A percentile compares a stretch with the other conserved stretches of the same genome.
phyloP scores from a whole-genome alignment of 2,113 vertebrate species.

The Puntigrus tetrazona region DNA sequence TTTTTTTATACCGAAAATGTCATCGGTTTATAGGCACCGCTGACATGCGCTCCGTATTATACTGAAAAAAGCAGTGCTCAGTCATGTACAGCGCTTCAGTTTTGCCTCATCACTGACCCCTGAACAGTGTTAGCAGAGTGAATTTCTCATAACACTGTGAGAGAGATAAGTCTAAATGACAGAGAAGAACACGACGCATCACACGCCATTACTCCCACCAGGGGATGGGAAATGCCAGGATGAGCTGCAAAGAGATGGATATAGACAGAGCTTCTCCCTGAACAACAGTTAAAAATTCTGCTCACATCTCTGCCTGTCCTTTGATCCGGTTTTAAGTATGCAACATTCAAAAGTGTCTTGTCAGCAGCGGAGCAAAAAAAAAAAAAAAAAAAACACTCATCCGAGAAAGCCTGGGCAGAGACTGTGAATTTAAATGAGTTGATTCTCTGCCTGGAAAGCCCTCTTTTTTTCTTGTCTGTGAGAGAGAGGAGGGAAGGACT shows the following conservation, averaged over 20 bases:
- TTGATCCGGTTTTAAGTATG: constrained; percentile 72
- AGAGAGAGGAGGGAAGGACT: not conserved
- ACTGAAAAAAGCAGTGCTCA: not conserved
- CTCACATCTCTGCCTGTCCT: constrained; percentile 45
- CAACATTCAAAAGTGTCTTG: constrained; percentile 71
- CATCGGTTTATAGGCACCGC: not conserved
- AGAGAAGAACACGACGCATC: constrained; percentile 33
- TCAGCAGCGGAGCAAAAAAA: constrained; percentile 73
- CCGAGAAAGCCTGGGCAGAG: constrained; percentile 68
- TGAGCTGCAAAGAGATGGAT: constrained; percentile 32
- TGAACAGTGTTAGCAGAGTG: not conserved
- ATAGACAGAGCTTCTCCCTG: not conserved
- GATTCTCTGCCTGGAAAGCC: constrained; percentile 56
- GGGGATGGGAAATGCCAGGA: not conserved
- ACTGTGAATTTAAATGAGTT: constrained; percentile 75
- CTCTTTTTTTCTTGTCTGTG: constrained; percentile 10
- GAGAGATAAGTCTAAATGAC: constrained; percentile 36
- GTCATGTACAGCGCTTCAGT: not conserved
- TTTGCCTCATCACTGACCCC: not conserved
- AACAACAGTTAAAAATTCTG: constrained; percentile 41
- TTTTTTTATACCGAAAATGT: not conserved
- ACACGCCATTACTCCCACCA: constrained; percentile 37
- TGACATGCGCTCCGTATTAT: not conserved
- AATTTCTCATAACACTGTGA: not conserved
- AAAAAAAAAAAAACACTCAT: constrained; percentile 64